Percentiles rank a stretch among this genome's conserved stretches.
phyloP scores from a whole-genome alignment of 1,140 invertebrate genomes.

The Saccostrea echinata region DNA sequence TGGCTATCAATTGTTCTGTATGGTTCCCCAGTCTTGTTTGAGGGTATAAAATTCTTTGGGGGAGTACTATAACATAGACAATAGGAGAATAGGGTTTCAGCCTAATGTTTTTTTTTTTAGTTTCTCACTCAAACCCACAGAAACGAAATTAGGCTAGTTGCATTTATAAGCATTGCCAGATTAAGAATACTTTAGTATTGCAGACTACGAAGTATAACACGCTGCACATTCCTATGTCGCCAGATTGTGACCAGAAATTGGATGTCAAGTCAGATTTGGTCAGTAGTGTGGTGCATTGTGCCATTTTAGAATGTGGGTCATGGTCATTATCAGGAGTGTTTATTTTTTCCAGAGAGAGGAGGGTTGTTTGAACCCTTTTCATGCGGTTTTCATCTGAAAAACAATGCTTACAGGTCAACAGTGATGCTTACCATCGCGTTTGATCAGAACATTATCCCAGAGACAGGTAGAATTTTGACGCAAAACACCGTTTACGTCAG shows the following conservation, averaged over 20 bases:
- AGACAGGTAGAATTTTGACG: conserved; percentile 23
- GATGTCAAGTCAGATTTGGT: background rate
- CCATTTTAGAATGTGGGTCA: background rate
- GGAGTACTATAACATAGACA: no score
- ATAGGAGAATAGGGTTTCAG: no score
- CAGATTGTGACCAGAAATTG: background rate
- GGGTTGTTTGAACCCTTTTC: background rate
- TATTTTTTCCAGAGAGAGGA: background rate
- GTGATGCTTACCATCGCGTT: background rate
- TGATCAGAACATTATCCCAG: conserved; percentile 6
- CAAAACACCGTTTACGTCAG: conserved; percentile 8
- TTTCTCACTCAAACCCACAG: no score
- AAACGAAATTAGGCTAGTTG: no score
- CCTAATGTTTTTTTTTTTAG: no score
- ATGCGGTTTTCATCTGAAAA: conserved; percentile 23
- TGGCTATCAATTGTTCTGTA: no score
- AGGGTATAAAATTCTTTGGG: no score
- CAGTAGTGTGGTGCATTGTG: background rate
- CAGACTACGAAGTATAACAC: no score
- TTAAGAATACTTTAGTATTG: no score
- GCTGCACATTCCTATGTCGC: no score
- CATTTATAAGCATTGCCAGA: no score
- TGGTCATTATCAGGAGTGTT: background rate
- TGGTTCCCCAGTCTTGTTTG: no score
- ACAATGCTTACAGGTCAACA: background rate